Evolutionary conservation across 1,140 invertebrate genomes (phyloP).

Genomic region (Plectus sambesii): DNA sequence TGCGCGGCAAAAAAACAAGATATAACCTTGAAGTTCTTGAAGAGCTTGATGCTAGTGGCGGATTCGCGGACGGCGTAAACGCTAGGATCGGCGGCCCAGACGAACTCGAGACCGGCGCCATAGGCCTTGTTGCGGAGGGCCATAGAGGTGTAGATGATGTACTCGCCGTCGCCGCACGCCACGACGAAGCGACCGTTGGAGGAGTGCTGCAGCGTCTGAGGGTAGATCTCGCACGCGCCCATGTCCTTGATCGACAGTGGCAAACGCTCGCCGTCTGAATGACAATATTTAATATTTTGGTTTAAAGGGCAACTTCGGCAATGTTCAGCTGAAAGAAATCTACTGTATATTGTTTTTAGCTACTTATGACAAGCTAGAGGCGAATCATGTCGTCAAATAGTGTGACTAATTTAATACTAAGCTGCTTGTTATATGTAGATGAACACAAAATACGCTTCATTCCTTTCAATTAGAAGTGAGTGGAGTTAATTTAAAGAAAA

Average conservation of each 20-base stretch:
- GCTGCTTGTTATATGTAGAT: too few relatives aligned
- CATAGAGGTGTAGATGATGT: slow-evolving; percentile 98
- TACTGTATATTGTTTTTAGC: too few relatives aligned
- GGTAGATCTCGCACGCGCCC: slow-evolving; percentile 96
- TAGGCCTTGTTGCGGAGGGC: slow-evolving; percentile 92
- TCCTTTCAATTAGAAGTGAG: too few relatives aligned
- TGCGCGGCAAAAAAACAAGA: too few relatives aligned
- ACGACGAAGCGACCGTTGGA: slow-evolving; percentile 95
- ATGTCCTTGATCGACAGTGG: slow-evolving; percentile 90
- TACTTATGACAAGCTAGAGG: too few relatives aligned
- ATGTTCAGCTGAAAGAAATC: too few relatives aligned
- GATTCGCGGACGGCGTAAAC: slow-evolving; percentile 79
- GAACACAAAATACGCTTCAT: too few relatives aligned
- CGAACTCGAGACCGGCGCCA: slow-evolving; percentile 90
- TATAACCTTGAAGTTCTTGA: slow-evolving; percentile 98
- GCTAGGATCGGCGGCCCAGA: slow-evolving; percentile 89
- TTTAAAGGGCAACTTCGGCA: background rate
- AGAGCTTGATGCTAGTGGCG: slow-evolving; percentile 74
- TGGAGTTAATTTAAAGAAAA: too few relatives aligned
- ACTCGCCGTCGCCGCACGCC: slow-evolving; percentile 95
- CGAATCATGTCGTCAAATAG: slow-evolving; percentile 16
- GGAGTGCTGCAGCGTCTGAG: slow-evolving; percentile 94
- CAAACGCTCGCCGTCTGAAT: slow-evolving; percentile 71
- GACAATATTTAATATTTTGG: background rate
- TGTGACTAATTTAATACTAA: too few relatives aligned